Evolutionary conservation across 2,888 invertebrate species (phyloP).

Genomic region (Gymnocheta viridis): DNA sequence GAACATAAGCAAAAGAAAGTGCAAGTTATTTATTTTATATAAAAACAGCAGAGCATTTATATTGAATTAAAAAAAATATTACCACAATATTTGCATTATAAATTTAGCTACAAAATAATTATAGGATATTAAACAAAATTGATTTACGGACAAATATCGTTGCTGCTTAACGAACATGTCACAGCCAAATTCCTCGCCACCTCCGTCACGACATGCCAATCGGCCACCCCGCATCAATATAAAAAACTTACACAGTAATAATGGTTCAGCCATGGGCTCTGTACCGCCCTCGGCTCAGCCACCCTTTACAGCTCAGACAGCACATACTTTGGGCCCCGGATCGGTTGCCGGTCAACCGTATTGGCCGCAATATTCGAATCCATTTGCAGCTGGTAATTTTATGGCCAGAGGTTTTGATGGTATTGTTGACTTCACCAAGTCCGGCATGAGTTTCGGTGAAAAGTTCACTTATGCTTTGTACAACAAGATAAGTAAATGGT

Average conservation of each 20-base stretch:
- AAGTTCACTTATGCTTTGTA: conserved; percentile 91
- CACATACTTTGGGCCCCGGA: conserved; percentile 69
- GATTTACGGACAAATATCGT: background rate
- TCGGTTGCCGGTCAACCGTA: conserved; percentile 75
- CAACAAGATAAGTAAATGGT: conserved; percentile 89
- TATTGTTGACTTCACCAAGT: conserved; percentile 90
- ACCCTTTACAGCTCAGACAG: conserved; percentile 77
- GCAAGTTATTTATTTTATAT: conserved; percentile 61
- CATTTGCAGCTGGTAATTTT: conserved; percentile 87
- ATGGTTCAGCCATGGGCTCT: conserved; percentile 73
- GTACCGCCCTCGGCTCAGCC: conserved; percentile 76
- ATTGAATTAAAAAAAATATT: conserved; percentile 57
- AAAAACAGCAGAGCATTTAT: conserved; percentile 15
- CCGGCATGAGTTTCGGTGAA: conserved; percentile 92
- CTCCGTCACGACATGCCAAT: conserved; percentile 74
- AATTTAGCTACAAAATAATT: too few species aligned
- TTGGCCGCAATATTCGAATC: conserved; percentile 80
- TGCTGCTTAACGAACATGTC: too few species aligned
- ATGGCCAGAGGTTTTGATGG: conserved; percentile 91
- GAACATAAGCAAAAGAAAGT: conserved; percentile 23
- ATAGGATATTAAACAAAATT: conserved; percentile 16
- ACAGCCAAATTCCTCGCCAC: conserved; percentile 71
- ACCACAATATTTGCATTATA: too few species aligned
- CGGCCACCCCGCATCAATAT: conserved; percentile 80
- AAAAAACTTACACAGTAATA: conserved; percentile 74